Evolutionary conservation across 2,113 vertebrate genomes (phyloP), one percentile per base, ranked within the genome.

Genomic region (Phaetusa simplex): DNA sequence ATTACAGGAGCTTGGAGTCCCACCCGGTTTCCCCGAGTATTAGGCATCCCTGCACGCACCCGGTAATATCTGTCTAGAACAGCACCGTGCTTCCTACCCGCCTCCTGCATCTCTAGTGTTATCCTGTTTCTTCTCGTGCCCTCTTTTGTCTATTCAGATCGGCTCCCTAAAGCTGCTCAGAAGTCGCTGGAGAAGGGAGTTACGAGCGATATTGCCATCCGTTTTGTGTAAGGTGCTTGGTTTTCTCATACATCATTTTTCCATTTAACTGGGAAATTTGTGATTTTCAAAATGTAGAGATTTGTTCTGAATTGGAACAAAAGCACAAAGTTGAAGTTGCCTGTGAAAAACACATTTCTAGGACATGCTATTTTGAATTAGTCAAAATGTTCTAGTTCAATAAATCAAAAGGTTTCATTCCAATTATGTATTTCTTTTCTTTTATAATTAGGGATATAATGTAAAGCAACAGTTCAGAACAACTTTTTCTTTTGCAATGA

Each of bases 361-460:
- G 90, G 67, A 82, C 84, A 6, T 55, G 74, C 67, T 94, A 80
- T 93, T 94, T 66, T 89, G 84, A 95, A 94, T 96, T 93, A 96
- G 86, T 95, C 86, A 87, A 95, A 97, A 93, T 73, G 91, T 97
- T 96, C 89, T 80, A 81, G 87, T 93, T 95, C 94, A 91, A 73
- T 91, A 90, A 97, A 96, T 95, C 94, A 93, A 88, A 97, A 94
- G 93, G 74, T 93, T 97, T 92, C 61, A 8, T 91, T 97, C 66
- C 81, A 93, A 89, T 82, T 97, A 80, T 93, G 86, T 49, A 38
- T 97, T 93, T 91, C 78, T 77, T 80, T 91, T 83, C n/a, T 95
- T 65, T 90, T 50, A 58, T 96, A 93, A 97, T 97, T 97, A 97
- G 62, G 81, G 62, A 49, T 94, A 66, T 79, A 94, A 89, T 86